A percentile compares a stretch with the other conserved stretches of the same genome.
These are phyloP conservation scores for Rhyacophila brunnea DNA, from an alignment of 1,140 invertebrate species.

Conservation along the genomic window DNA sequence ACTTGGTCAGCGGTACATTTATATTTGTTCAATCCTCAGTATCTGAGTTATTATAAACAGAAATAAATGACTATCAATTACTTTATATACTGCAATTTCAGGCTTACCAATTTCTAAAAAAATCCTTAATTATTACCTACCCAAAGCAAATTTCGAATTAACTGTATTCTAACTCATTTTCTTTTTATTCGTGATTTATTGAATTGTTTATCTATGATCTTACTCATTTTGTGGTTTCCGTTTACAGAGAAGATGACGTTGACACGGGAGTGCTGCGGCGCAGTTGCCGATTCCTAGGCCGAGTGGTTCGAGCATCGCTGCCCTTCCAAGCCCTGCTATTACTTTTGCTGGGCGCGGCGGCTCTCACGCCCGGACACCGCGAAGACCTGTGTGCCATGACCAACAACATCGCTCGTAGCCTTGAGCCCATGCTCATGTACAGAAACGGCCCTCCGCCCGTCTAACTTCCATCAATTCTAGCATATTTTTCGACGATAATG, in stretches of 20 bases:
- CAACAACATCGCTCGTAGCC: slow-evolving; percentile 76
- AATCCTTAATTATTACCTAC: no score
- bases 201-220: no score
- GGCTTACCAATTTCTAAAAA: no score
- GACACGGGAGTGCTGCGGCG: slow-evolving; percentile 67
- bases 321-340: slow-evolving; percentile 89
- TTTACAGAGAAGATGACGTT: slow-evolving; percentile 51
- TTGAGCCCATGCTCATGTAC: slow-evolving; percentile 84
- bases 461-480: slow-evolving; percentile 40
- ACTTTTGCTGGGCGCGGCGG: slow-evolving; percentile 82
- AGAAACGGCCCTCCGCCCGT: slow-evolving; percentile 87
- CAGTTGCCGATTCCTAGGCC: slow-evolving; percentile 78
- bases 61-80: no score
- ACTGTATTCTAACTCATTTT: no score
- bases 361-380: slow-evolving; percentile 80
- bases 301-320: slow-evolving; percentile 84
- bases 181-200: no score
- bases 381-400: slow-evolving; percentile 80
- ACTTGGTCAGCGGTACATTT: no score
- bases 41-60: no score
- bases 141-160: no score
- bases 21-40: no score
- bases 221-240: neutral
- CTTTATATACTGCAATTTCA: no score
- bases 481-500: neutral